Evolutionary conservation across 2,888 invertebrate species (phyloP).

Genomic region (Acanthosepion lycidas): DNA sequence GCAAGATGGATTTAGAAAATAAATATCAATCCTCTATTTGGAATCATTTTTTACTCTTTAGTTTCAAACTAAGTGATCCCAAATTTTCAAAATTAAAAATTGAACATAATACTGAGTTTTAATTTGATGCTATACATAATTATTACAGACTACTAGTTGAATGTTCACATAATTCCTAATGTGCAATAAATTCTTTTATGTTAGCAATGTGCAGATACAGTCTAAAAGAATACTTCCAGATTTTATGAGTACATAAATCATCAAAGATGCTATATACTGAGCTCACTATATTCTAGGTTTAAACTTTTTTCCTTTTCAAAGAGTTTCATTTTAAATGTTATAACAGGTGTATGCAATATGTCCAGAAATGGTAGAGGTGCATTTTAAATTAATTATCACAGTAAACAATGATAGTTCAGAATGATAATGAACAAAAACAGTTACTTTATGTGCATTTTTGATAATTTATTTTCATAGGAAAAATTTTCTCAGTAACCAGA

Average conservation of each 20-base stretch:
- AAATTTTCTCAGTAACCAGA: too few species aligned
- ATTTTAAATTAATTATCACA: too few species aligned
- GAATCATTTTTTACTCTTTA: too few species aligned
- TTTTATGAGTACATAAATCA: neutral
- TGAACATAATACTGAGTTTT: neutral
- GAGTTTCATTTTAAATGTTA: neutral
- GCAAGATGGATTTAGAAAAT: too few species aligned
- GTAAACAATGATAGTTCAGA: too few species aligned
- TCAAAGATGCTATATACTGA: neutral
- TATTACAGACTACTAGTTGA: neutral
- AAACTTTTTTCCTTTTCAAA: neutral
- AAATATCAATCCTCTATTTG: too few species aligned
- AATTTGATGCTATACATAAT: too few species aligned
- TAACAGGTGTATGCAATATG: neutral
- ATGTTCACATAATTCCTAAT: neutral
- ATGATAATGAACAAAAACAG: too few species aligned
- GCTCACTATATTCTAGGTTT: neutral
- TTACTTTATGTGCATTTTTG: too few species aligned
- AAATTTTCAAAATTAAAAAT: neutral
- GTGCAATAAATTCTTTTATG: neutral
- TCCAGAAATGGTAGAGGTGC: neutral
- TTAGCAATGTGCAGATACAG: too few species aligned
- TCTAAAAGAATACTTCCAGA: neutral
- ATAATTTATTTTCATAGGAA: too few species aligned
- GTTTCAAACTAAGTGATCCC: neutral